phyloP scores from a whole-genome alignment of 2,113 vertebrate species.

The Narcine bancroftii region DNA sequence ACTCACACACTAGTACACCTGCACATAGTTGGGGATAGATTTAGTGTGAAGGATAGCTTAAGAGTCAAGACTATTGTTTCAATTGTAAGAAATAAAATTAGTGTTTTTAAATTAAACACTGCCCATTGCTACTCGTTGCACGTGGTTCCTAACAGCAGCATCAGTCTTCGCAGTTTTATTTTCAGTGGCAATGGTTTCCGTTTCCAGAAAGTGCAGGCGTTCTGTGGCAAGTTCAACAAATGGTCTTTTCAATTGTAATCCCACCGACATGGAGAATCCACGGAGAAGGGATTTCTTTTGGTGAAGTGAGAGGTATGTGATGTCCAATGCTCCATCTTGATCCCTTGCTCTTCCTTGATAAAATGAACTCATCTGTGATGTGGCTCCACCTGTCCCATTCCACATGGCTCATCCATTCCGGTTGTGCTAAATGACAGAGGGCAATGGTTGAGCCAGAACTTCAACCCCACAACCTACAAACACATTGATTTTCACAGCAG shows the following conservation, averaged over 20 bases:
- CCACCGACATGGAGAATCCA: neutral
- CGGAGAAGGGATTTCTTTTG: neutral
- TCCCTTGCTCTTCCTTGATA: neutral
- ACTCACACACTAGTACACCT: no score
- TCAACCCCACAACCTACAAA: no score
- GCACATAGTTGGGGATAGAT: no score
- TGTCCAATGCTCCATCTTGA: neutral
- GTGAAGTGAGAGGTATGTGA: neutral
- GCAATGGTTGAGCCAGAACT: neutral
- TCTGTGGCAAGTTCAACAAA: neutral
- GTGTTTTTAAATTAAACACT: no score
- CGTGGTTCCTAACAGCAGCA: no score
- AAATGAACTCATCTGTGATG: neutral
- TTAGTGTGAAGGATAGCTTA: no score
- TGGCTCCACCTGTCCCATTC: neutral
- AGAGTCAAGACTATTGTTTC: no score
- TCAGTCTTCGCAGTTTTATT: neutral
- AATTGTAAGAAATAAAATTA: no score
- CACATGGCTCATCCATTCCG: neutral
- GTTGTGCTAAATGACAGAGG: neutral
- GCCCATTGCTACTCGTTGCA: no score
- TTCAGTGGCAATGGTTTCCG: neutral
- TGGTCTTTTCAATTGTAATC: neutral
- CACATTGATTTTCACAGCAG: neutral
- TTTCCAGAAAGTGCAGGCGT: neutral